These are phyloP conservation scores for Morpho helenor DNA, from an alignment of 2,888 invertebrate species.

Conservation along the genomic window DNA sequence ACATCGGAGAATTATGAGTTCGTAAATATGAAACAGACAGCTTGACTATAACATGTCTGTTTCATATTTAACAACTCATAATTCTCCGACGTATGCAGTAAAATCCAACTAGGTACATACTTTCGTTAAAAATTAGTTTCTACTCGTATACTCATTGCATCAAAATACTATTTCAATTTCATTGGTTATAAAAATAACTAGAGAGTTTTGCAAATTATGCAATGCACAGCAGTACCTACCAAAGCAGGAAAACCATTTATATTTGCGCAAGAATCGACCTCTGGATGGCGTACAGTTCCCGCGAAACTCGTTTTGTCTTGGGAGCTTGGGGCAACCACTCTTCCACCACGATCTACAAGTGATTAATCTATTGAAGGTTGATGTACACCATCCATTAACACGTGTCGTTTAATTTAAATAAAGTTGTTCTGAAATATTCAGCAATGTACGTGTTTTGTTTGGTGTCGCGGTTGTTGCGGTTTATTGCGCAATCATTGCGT, in stretches of 20 bases:
- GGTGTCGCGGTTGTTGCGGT: background rate
- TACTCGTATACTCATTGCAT: too few species aligned
- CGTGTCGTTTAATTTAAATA: background rate
- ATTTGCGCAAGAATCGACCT: conserved; percentile 67
- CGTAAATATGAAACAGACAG: too few species aligned
- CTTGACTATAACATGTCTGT: too few species aligned
- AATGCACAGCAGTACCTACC: conserved; percentile 22
- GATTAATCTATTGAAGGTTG: background rate
- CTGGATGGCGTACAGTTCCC: conserved; percentile 55
- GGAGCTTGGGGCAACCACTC: conserved; percentile 33
- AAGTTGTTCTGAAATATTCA: background rate
- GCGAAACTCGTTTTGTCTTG: conserved; percentile 58
- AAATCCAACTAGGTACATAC: too few species aligned
- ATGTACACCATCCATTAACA: conserved; percentile 46
- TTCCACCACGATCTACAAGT: conserved; percentile 1
- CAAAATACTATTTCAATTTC: background rate
- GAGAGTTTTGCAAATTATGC: conserved; percentile 14
- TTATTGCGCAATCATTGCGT: conserved; percentile 21
- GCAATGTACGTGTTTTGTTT: conserved; percentile 5
- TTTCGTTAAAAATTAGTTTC: too few species aligned
- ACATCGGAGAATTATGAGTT: too few species aligned
- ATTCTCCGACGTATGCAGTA: too few species aligned
- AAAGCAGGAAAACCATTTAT: conserved; percentile 60
- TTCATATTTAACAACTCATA: too few species aligned
- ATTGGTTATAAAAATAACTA: background rate